A percentile compares a stretch with the other conserved stretches of the same genome.
Conservation (phyloP, 2,797 vertebrate species). For the Cyclura pinguis region DNA sequence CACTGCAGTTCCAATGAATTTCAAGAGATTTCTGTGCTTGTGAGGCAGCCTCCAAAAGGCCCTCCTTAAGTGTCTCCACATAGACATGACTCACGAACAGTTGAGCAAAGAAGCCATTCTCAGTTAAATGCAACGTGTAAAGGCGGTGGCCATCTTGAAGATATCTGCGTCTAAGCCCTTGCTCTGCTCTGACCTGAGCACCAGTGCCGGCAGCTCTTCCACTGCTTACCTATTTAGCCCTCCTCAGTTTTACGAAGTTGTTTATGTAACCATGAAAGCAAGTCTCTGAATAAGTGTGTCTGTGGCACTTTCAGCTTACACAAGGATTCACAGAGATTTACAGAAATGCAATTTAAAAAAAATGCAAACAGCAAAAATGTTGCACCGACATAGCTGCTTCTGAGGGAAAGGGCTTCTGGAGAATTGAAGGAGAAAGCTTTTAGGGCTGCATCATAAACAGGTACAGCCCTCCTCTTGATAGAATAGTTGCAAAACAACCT, state of each 20-base stretch:
- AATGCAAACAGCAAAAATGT: no score
- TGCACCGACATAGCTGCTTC: not conserved
- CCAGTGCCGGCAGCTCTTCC: not conserved
- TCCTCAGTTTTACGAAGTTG: not conserved
- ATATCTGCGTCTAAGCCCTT: not conserved
- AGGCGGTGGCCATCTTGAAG: not conserved
- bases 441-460: not conserved
- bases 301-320: not conserved
- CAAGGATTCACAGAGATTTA: not conserved
- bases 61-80: not conserved
- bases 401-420: not conserved
- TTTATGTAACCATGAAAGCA: not conserved
- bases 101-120: not conserved
- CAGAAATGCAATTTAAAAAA: not conserved
- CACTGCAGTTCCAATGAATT: no score
- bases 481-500: not conserved
- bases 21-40: not conserved
- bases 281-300: not conserved
- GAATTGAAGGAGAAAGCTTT: not conserved
- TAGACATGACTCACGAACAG: no score
- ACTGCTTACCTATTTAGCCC: no score
- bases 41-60: not conserved
- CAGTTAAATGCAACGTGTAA: not conserved
- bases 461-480: not conserved
- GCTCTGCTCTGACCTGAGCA: not conserved